phyloP scores from a whole-genome alignment of 2,888 invertebrate genomes.

The Dexiosoma caninum region DNA sequence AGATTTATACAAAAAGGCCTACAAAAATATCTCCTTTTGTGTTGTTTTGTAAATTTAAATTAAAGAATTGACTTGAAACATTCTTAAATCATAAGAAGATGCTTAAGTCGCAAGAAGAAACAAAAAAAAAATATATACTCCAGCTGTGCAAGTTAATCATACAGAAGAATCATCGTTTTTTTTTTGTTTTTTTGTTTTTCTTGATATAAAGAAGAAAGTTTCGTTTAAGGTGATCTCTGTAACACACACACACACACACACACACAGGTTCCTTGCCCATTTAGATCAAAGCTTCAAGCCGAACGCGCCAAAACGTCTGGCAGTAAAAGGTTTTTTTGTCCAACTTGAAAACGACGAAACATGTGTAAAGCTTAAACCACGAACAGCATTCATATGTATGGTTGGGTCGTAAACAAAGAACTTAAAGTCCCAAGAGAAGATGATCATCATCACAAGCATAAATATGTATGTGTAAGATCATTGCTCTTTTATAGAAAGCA shows the following conservation, averaged over 20 bases:
- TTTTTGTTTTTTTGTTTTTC: background rate
- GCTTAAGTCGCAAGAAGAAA: conserved; percentile 5
- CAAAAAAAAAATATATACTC: conserved; percentile 64
- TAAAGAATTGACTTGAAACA: conserved; percentile 53
- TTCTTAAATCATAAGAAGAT: conserved; percentile 29
- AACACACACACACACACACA: no score
- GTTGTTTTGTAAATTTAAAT: conserved; percentile 50
- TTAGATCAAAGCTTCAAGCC: conserved; percentile 73
- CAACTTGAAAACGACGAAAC: conserved; percentile 13
- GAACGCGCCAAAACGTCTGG: conserved; percentile 75
- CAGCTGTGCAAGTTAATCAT: conserved; percentile 74
- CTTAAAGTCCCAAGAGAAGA: conserved; percentile 23
- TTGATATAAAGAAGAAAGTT: conserved; percentile 48
- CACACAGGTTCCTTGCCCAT: conserved; percentile 50
- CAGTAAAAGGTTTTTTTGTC: conserved; percentile 34
- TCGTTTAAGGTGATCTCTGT: conserved; percentile 35
- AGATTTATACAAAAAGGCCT: conserved; percentile 34
- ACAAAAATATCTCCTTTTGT: conserved; percentile 26
- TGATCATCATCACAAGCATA: conserved; percentile 38
- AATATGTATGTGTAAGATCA: conserved; percentile 25
- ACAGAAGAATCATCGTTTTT: conserved; percentile 32
- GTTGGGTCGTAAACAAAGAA: conserved; percentile 24
- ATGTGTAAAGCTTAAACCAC: conserved; percentile 42
- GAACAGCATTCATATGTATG: conserved; percentile 17
- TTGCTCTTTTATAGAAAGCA: conserved; percentile 23